Evolutionary conservation across 2,888 invertebrate genomes (phyloP).

Genomic region (Biston stratarius): DNA sequence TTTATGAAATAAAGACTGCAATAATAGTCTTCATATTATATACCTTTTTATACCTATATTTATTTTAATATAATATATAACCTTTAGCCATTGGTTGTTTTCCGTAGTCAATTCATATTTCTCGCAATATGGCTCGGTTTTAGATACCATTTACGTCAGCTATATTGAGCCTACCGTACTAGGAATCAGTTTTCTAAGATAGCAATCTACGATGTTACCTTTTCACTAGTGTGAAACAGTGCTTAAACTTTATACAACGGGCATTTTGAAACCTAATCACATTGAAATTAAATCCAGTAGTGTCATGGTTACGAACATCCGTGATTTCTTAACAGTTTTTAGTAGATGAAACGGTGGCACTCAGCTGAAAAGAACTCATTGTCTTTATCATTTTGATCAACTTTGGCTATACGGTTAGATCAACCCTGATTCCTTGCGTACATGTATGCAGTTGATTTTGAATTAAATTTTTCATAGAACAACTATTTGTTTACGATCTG

Average conservation of each 20-base stretch:
- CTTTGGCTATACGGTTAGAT: too few relatives aligned
- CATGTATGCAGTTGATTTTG: too few relatives aligned
- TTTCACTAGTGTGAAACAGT: constrained; percentile 7
- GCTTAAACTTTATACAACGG: neutral
- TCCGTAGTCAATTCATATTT: constrained; percentile 17
- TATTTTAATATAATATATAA: neutral
- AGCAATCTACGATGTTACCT: constrained; percentile 47
- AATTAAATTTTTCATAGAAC: too few relatives aligned
- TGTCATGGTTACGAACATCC: neutral
- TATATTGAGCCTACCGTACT: constrained; percentile 37
- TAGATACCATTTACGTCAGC: constrained; percentile 27
- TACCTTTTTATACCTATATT: too few relatives aligned
- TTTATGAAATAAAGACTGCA: too few relatives aligned
- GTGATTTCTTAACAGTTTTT: neutral
- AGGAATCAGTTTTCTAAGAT: constrained; percentile 48
- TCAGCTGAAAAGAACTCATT: too few relatives aligned
- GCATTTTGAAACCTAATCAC: neutral
- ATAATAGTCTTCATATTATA: too few relatives aligned
- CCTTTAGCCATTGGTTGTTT: constrained; percentile 1
- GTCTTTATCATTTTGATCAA: too few relatives aligned
- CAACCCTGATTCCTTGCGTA: too few relatives aligned
- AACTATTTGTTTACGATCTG: too few relatives aligned
- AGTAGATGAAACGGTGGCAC: neutral
- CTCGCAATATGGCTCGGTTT: constrained; percentile 16
- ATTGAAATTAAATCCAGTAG: neutral